Conservation (phyloP, 2,888 invertebrate species). For the Hesperia comma region DNA sequence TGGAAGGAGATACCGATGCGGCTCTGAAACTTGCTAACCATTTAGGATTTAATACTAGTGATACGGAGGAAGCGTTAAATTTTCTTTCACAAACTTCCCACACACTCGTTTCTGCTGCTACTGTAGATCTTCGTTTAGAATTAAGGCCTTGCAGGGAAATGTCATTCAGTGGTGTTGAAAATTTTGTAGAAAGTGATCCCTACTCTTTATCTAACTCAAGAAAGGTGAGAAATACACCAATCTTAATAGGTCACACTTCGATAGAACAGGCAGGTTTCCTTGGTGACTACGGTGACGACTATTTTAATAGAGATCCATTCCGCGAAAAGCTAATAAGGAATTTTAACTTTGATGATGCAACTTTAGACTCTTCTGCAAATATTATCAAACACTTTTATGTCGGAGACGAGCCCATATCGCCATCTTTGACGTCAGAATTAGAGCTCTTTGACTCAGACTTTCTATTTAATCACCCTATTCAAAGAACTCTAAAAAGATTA, state of each 20-base stretch:
- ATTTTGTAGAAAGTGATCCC: constrained; percentile 68
- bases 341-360: constrained; percentile 62
- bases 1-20: constrained; percentile 60
- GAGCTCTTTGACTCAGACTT: constrained; percentile 71
- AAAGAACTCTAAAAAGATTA: constrained; percentile 61
- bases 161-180: constrained; percentile 69
- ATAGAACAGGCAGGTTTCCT: constrained; percentile 53
- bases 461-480: constrained; percentile 64
- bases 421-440: constrained; percentile 53
- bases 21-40: constrained; percentile 65
- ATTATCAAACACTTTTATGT: constrained; percentile 68
- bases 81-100: constrained; percentile 60
- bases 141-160: constrained; percentile 71
- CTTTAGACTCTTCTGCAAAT: constrained; percentile 54
- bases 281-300: constrained; percentile 50
- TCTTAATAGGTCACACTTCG: constrained; percentile 70
- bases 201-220: constrained; percentile 61
- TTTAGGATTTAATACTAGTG: constrained; percentile 64
- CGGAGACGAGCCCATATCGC: constrained; percentile 64
- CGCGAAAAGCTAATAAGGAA: constrained; percentile 60
- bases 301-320: constrained; percentile 65
- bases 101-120: constrained; percentile 63
- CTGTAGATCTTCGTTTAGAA: constrained; percentile 56
- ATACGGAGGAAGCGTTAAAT: constrained; percentile 62
- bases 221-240: constrained; percentile 66